Conservation (phyloP, 2,888 invertebrate genomes). For the Buathra laborator region DNA sequence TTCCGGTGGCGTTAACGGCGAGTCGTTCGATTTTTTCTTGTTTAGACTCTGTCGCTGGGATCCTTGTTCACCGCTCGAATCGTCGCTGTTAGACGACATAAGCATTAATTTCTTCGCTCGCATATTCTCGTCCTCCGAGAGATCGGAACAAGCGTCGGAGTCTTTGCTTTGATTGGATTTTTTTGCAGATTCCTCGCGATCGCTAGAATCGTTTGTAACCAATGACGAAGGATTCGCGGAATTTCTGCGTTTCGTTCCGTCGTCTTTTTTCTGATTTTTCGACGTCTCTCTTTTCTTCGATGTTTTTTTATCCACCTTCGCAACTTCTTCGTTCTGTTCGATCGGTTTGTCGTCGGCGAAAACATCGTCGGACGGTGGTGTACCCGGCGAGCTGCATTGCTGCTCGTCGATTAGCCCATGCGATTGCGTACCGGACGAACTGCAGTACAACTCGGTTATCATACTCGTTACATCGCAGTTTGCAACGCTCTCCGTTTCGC, state of each 20-base stretch:
- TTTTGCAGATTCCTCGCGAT: neutral
- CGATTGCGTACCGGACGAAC: neutral
- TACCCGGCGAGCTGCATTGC: neutral
- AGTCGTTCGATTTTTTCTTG: slow-evolving; percentile 28
- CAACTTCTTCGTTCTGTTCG: slow-evolving; percentile 5
- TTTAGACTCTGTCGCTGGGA: neutral
- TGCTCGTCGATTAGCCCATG: neutral
- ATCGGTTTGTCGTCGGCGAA: neutral
- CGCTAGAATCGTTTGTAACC: neutral
- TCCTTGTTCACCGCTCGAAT: slow-evolving; percentile 45
- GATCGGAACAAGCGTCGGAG: slow-evolving; percentile 15
- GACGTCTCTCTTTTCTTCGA: neutral
- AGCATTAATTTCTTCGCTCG: slow-evolving; percentile 40
- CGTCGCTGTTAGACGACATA: slow-evolving; percentile 57
- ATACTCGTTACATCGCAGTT: neutral
- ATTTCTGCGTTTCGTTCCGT: neutral
- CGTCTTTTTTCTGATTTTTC: slow-evolving; percentile 9
- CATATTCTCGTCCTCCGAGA: slow-evolving; percentile 35
- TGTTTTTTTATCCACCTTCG: slow-evolving; percentile 13
- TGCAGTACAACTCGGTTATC: neutral
- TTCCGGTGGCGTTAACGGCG: slow-evolving; percentile 46
- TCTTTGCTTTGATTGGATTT: slow-evolving; percentile 13
- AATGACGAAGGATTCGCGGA: neutral
- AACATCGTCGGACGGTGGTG: neutral
- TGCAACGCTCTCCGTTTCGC: neutral